Evolutionary conservation across 2,888 invertebrate genomes (phyloP).

Genomic region (Neoascia interrupta): DNA sequence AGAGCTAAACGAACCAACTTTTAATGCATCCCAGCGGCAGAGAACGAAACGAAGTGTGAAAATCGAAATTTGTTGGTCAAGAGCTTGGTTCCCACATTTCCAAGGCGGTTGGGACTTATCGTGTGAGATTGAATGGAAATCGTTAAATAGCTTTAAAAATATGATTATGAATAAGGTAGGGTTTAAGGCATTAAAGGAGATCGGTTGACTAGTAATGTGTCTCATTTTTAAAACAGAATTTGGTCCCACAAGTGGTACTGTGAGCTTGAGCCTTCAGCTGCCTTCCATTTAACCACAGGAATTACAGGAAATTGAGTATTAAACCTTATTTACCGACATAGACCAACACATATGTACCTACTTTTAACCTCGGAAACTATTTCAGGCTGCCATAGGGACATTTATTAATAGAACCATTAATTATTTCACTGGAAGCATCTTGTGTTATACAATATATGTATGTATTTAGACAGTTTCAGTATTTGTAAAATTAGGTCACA

Average conservation of each 20-base stretch:
- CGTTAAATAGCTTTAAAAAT: slow-evolving; percentile 65
- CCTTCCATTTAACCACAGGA: too few relatives aligned
- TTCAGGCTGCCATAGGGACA: too few relatives aligned
- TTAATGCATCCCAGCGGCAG: slow-evolving; percentile 65
- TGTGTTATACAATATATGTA: too few relatives aligned
- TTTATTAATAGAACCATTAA: too few relatives aligned
- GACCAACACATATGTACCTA: too few relatives aligned
- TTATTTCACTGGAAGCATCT: too few relatives aligned
- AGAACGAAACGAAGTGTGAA: slow-evolving; percentile 69
- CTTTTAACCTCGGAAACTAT: too few relatives aligned
- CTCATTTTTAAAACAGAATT: slow-evolving; percentile 1
- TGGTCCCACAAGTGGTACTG: too few relatives aligned
- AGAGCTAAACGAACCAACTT: slow-evolving; percentile 42
- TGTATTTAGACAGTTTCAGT: too few relatives aligned
- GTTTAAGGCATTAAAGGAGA: neutral
- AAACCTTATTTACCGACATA: slow-evolving; percentile 4
- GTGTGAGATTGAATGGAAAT: slow-evolving; percentile 36
- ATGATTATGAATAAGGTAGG: slow-evolving; percentile 51
- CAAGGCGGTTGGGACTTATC: slow-evolving; percentile 17
- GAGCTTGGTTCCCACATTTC: slow-evolving; percentile 12
- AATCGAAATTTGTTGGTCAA: slow-evolving; percentile 67
- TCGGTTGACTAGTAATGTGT: neutral
- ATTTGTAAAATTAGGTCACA: too few relatives aligned
- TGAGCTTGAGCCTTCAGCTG: too few relatives aligned
- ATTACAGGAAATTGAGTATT: neutral